These are phyloP conservation scores for Timema cristinae DNA, from an alignment of 2,888 invertebrate species.

Conservation along the genomic window DNA sequence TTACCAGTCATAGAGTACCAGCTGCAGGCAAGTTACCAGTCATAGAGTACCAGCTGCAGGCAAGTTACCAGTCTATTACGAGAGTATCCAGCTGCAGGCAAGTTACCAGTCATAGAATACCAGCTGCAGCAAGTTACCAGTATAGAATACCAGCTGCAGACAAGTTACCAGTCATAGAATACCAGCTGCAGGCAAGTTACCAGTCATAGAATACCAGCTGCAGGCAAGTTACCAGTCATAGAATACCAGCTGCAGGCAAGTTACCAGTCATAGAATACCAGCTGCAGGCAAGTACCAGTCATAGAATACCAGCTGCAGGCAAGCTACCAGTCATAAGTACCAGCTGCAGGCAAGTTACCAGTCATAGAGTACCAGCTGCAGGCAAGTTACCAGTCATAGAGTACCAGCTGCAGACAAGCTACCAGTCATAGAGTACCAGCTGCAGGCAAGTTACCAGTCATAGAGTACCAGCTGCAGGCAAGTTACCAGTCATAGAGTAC, in stretches of 20 bases:
- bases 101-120: constrained; percentile 53
- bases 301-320: constrained; percentile 52
- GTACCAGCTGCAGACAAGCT: constrained; percentile 50
- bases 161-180: constrained; percentile 51
- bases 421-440: constrained; percentile 53
- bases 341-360: constrained; percentile 48
- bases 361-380: constrained; percentile 54
- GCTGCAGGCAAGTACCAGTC: constrained; percentile 47
- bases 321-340: constrained; percentile 51
- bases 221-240: constrained; percentile 49
- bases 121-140: constrained; percentile 49
- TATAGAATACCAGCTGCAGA: constrained; percentile 53
- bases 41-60: constrained; percentile 52
- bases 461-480: constrained; percentile 52
- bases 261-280: constrained; percentile 54
- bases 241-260: constrained; percentile 51
- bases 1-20: constrained; percentile 54
- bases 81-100: constrained; percentile 51
- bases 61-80: constrained; percentile 49
- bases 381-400: constrained; percentile 50
- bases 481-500: constrained; percentile 53
- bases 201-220: constrained; percentile 53
- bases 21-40: constrained; percentile 48
- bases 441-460: constrained; percentile 48
- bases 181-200: constrained; percentile 49